phyloP scores from a whole-genome alignment of 2,888 invertebrate genomes.

The Callinectes sapidus region DNA sequence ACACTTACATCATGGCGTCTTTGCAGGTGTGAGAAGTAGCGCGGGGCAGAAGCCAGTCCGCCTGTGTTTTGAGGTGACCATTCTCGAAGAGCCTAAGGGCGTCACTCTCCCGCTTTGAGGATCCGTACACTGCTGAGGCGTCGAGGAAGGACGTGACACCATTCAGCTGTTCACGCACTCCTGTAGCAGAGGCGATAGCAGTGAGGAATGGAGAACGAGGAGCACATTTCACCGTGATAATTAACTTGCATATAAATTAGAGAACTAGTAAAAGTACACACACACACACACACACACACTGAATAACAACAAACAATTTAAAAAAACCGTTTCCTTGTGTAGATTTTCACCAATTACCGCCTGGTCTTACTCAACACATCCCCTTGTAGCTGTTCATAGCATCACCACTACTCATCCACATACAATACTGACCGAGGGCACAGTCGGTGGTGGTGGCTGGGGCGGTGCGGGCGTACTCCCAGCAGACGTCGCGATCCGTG shows the following conservation, averaged over 20 bases:
- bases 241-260: background rate
- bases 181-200: constrained; percentile 75
- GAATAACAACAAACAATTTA: background rate
- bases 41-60: constrained; percentile 72
- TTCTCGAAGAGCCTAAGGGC: constrained; percentile 83
- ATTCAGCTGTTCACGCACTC: constrained; percentile 87
- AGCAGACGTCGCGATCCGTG: constrained; percentile 75
- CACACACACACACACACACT: background rate
- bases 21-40: constrained; percentile 69
- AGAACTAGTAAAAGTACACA: background rate
- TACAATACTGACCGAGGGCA: constrained; percentile 56
- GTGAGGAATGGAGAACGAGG: background rate
- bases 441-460: constrained; percentile 71
- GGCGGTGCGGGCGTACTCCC: constrained; percentile 83
- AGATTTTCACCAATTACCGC: background rate
- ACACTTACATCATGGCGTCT: constrained; percentile 71
- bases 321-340: background rate
- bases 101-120: constrained; percentile 83
- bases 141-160: constrained; percentile 89
- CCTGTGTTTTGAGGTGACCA: constrained; percentile 78
- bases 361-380: background rate
- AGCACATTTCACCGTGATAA: background rate
- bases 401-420: background rate
- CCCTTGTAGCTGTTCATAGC: background rate
- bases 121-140: constrained; percentile 88